These are phyloP conservation scores for Hippoglossus hippoglossus DNA, from an alignment of 2,797 vertebrate species.

Conservation along the genomic window DNA sequence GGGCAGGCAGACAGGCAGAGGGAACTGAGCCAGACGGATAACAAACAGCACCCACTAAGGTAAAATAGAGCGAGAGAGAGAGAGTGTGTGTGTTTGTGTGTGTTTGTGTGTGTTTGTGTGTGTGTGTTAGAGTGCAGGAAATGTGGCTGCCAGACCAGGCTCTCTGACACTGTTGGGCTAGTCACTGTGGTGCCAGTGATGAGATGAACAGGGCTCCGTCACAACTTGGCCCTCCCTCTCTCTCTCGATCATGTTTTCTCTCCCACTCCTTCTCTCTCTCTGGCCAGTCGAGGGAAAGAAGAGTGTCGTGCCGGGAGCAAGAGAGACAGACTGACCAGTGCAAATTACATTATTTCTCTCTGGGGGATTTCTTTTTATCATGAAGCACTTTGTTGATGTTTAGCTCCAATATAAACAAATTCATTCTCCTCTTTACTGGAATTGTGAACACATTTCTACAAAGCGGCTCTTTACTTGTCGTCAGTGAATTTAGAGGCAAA, in stretches of 20 bases:
- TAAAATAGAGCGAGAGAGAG: no score
- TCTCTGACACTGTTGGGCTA: slow-evolving; percentile 77
- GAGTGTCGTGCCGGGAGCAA: slow-evolving; percentile 25
- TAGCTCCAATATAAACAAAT: slow-evolving; percentile 54
- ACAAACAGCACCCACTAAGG: slow-evolving; percentile 79
- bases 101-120: not conserved
- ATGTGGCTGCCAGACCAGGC: slow-evolving; percentile 71
- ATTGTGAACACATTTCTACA: slow-evolving; percentile 39
- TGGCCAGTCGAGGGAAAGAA: slow-evolving; percentile 20
- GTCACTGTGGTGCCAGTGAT: slow-evolving; percentile 81
- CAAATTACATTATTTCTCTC: slow-evolving; percentile 53
- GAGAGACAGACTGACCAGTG: slow-evolving; percentile 27
- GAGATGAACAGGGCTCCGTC: slow-evolving; percentile 67
- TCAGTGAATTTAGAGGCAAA: slow-evolving; percentile 39
- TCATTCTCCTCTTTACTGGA: slow-evolving; percentile 35
- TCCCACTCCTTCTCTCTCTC: slow-evolving; percentile 38
- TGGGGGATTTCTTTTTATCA: slow-evolving; percentile 44
- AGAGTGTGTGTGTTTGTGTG: slow-evolving; percentile 23
- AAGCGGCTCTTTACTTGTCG: slow-evolving; percentile 34
- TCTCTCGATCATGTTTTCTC: slow-evolving; percentile 46
- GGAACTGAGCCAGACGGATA: slow-evolving; percentile 77
- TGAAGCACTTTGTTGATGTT: slow-evolving; percentile 56
- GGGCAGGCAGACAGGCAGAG: slow-evolving; percentile 74
- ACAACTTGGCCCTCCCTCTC: slow-evolving; percentile 52
- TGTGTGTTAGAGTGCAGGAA: slow-evolving; percentile 61